Evolutionary conservation across 2,888 invertebrate species (phyloP).

Genomic region (Philereme vetulata): DNA sequence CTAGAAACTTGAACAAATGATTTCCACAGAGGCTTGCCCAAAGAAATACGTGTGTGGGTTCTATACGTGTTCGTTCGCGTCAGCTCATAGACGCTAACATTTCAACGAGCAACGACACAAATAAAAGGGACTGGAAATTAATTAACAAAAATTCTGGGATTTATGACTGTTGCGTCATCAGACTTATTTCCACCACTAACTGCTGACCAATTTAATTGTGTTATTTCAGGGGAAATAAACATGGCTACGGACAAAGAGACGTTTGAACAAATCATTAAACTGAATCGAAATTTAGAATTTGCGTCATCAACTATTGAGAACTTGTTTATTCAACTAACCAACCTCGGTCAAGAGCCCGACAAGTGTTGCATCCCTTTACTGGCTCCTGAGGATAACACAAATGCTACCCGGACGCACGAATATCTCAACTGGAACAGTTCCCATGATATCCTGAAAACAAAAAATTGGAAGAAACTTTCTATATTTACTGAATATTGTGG

Average conservation of each 20-base stretch:
- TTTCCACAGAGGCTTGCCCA: too few species aligned
- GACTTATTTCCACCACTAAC: too few species aligned
- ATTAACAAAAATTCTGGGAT: too few species aligned
- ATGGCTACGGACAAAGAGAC: neutral
- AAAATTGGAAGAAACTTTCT: slow-evolving; percentile 10
- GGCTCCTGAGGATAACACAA: neutral
- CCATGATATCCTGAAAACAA: slow-evolving; percentile 14
- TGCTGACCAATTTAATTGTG: neutral
- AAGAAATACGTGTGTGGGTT: too few species aligned
- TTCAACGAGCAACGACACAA: too few species aligned
- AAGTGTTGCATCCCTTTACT: neutral
- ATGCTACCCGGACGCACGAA: slow-evolving; percentile 1
- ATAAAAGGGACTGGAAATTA: too few species aligned
- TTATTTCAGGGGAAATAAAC: neutral
- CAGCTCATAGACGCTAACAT: too few species aligned
- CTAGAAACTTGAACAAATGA: too few species aligned
- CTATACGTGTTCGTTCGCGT: too few species aligned
- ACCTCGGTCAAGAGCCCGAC: neutral
- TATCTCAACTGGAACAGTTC: slow-evolving; percentile 19
- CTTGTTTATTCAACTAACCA: neutral
- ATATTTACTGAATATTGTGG: slow-evolving; percentile 7
- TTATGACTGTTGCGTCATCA: too few species aligned
- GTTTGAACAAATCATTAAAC: slow-evolving; percentile 3
- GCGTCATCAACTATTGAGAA: slow-evolving; percentile 1
- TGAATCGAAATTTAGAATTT: neutral